Evolutionary conservation across 2,797 vertebrate species (phyloP).

Genomic region (Pangasius mekongensis): DNA sequence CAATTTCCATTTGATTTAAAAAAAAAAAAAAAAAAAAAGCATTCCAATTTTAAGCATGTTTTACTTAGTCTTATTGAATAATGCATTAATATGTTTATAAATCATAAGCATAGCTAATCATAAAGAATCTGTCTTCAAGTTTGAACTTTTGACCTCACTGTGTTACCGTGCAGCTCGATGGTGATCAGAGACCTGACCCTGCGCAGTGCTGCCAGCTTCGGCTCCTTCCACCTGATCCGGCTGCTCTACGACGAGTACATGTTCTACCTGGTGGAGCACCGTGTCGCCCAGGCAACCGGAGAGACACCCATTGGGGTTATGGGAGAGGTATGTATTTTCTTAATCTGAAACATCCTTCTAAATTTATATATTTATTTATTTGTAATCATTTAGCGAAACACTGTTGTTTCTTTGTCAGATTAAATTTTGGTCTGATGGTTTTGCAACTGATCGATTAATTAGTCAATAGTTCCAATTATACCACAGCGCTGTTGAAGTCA

Average conservation of each 20-base stretch:
- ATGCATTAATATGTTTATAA: background rate
- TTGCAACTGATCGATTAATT: background rate
- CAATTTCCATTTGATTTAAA: background rate
- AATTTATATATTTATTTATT: too few species aligned
- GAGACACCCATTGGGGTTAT: conserved; percentile 95
- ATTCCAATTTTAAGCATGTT: background rate
- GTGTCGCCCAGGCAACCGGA: conserved; percentile 93
- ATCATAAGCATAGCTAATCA: background rate
- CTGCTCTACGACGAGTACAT: conserved; percentile 98
- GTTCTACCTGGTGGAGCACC: conserved; percentile 98
- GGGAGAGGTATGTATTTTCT: conserved; percentile 85
- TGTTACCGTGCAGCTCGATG: conserved; percentile 85
- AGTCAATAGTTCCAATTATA: background rate
- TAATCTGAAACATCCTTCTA: background rate
- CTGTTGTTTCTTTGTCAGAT: background rate
- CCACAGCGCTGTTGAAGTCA: background rate
- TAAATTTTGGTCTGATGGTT: background rate
- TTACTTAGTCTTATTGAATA: background rate
- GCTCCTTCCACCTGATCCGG: conserved; percentile 97
- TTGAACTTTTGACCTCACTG: background rate
- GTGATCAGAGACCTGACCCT: conserved; percentile 97
- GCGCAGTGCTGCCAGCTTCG: conserved; percentile 96
- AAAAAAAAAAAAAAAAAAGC: background rate
- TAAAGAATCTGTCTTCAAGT: background rate
- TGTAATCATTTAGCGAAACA: background rate